Conservation (phyloP, 1,140 invertebrate species). For the Coelopa frigida region DNA sequence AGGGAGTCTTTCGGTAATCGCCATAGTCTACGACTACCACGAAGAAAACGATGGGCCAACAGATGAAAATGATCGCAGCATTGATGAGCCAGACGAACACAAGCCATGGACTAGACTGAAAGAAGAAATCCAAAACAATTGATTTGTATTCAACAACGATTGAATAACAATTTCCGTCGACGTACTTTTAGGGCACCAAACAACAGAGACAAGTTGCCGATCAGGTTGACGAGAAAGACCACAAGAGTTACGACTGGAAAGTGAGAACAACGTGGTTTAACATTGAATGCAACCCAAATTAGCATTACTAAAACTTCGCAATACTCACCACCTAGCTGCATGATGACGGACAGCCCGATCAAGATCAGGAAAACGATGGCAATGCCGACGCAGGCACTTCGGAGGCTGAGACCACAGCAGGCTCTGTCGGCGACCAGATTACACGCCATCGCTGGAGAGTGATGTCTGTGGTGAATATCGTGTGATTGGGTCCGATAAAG, state of each 20-base stretch:
- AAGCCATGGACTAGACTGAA: constrained; percentile 21
- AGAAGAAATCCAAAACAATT: too few relatives aligned
- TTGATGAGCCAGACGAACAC: constrained; percentile 26
- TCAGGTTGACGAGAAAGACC: constrained; percentile 18
- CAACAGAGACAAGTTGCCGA: constrained; percentile 24
- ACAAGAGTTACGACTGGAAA: constrained; percentile 13
- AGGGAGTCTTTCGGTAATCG: constrained; percentile 24
- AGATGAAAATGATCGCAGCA: constrained; percentile 18
- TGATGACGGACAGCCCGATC: constrained; percentile 1
- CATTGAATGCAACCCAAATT: too few relatives aligned
- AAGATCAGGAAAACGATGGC: constrained; percentile 4
- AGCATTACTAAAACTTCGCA: too few relatives aligned
- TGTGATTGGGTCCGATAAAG: too few relatives aligned
- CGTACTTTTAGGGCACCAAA: constrained; percentile 25
- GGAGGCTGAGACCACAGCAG: constrained; percentile 6
- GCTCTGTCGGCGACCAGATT: constrained; percentile 4
- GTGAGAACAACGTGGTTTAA: neutral
- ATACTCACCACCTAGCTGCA: constrained; percentile 7
- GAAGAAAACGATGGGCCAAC: constrained; percentile 27
- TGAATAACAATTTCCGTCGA: neutral
- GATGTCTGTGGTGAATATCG: too few relatives aligned
- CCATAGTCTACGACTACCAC: constrained; percentile 32
- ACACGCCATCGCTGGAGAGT: too few relatives aligned
- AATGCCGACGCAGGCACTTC: constrained; percentile 8
- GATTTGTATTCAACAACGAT: neutral